Conservation (phyloP, 2,113 vertebrate genomes). For the Vimba vimba region DNA sequence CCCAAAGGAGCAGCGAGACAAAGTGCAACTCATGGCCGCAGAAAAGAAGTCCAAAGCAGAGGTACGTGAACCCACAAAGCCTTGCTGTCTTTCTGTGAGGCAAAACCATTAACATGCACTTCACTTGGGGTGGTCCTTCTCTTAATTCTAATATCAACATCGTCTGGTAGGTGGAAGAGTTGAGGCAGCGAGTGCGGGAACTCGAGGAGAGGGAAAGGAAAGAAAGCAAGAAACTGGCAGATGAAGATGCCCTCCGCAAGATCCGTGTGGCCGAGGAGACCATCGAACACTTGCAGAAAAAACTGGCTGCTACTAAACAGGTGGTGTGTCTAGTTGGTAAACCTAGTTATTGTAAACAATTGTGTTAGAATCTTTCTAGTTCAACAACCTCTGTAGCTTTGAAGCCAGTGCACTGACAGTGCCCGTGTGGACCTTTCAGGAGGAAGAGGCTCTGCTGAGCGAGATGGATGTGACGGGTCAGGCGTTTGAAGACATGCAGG, state of each 20-base stretch:
- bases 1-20: conserved; percentile 92
- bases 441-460: conserved; percentile 91
- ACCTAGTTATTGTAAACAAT: not conserved
- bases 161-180: conserved; percentile 81
- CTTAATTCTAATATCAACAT: not conserved
- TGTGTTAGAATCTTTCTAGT: not conserved
- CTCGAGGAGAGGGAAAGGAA: conserved; percentile 89
- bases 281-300: conserved; percentile 92
- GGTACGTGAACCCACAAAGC: conserved; percentile 67
- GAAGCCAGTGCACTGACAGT: not conserved
- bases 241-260: conserved; percentile 89
- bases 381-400: not conserved
- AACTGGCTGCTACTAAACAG: conserved; percentile 91
- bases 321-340: conserved; percentile 72
- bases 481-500: conserved; percentile 96
- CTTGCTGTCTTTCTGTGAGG: not conserved
- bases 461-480: conserved; percentile 97
- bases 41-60: conserved; percentile 92
- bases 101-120: not conserved
- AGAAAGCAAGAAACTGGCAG: conserved; percentile 91
- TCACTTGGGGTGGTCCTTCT: not conserved
- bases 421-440: conserved; percentile 69
- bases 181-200: conserved; percentile 84
- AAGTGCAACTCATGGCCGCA: conserved; percentile 94
- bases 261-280: conserved; percentile 89